Percentiles rank a stretch among this genome's conserved stretches.
Conservation (phyloP, 2,113 vertebrate species). For the Clarias gariepinus region DNA sequence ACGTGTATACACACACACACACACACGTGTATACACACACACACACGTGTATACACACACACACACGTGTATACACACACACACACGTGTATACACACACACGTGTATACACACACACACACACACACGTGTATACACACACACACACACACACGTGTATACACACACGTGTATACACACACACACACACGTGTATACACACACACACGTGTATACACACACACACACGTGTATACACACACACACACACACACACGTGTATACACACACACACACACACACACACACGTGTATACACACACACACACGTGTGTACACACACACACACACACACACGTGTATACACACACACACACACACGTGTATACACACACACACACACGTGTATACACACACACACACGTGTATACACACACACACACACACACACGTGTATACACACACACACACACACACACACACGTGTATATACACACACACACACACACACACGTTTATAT, state of each 20-base stretch:
- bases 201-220: too few relatives aligned
- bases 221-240: constrained; percentile 4
- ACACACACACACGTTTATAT: background rate
- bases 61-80: too few relatives aligned
- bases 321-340: background rate
- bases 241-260: background rate
- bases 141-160: too few relatives aligned
- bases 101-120: constrained; percentile 20
- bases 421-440: too few relatives aligned
- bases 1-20: background rate
- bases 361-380: constrained; percentile 24
- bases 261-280: background rate
- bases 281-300: too few relatives aligned
- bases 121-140: background rate
- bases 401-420: too few relatives aligned
- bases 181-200: too few relatives aligned
- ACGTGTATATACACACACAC: too few relatives aligned
- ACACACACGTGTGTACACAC: background rate
- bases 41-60: background rate
- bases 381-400: background rate
- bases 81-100: too few relatives aligned
- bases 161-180: too few relatives aligned
- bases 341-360: too few relatives aligned
- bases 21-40: too few relatives aligned
- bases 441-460: background rate